Conservation (phyloP, 1,140 invertebrate genomes). For the Phthorimaea operculella region DNA sequence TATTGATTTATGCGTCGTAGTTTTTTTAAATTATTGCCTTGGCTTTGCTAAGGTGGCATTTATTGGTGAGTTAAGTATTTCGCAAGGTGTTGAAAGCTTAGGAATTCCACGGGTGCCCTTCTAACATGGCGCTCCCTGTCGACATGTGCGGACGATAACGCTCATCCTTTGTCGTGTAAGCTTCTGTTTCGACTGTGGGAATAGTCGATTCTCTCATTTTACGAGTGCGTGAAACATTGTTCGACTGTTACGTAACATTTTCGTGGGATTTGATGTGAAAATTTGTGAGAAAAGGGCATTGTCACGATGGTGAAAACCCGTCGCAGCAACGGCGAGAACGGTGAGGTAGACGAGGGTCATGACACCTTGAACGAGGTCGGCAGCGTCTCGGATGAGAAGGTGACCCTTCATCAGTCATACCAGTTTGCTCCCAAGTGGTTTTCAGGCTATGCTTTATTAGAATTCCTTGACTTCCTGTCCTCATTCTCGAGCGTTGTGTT, state of each 20-base stretch:
- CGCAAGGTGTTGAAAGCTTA: constrained; percentile 30
- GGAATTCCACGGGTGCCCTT: constrained; percentile 29
- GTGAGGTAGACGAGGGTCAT: constrained; percentile 64
- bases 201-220: constrained; percentile 29
- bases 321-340: constrained; percentile 65
- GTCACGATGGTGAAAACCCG: constrained; percentile 67
- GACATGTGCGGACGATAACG: constrained; percentile 62
- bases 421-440: constrained; percentile 26
- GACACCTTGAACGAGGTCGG: constrained; percentile 58
- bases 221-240: constrained; percentile 29
- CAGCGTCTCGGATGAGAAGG: constrained; percentile 65
- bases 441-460: constrained; percentile 33
- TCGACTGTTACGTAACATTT: constrained; percentile 41
- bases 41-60: constrained; percentile 7
- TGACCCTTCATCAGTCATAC: constrained; percentile 47
- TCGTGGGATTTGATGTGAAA: constrained; percentile 40
- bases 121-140: constrained; percentile 60
- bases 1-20: constrained; percentile 12
- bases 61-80: constrained; percentile 36
- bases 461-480: constrained; percentile 47
- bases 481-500: constrained; percentile 21
- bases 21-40: constrained; percentile 1
- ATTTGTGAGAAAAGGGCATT: constrained; percentile 30
- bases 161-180: constrained; percentile 47
- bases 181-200: constrained; percentile 33